Base-by-base conservation (phyloP, 2,888 invertebrate species). In the Perizoma affinitatum region DNA sequence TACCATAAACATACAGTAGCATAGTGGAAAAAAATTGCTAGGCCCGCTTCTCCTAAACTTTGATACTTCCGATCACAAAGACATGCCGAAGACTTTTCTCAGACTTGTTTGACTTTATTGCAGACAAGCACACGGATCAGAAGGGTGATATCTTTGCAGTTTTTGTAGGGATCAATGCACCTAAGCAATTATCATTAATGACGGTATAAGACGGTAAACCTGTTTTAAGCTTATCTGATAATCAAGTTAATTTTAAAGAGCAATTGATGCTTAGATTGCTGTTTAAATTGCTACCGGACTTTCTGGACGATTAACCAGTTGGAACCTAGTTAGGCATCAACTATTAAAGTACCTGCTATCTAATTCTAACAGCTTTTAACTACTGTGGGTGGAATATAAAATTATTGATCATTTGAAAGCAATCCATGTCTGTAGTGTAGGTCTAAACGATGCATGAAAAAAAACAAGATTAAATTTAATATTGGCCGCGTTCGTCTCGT, bases 241-340 rank as follows among this genome's bases (percentile, higher is more conserved):
- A 62, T 62, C 47, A 58, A 51, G 62, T 43, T 52, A 54, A 51
- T 54, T 55, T 54, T 52, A 54, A 58, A 54, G 35, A 41, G 55
- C 38, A 38, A 38, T 57, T 49, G 57, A 7, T 40, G 51, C 55
- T 43, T 44, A 54, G 56, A 55, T 49, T n/a, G 50, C 57, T 34
- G 9, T 34, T 36, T 56, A 45, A 47, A 40, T 34, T 53, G 41
- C 51, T 10, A 22, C 7, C 22, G 44, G 44, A 42, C 40, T 48
- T 43, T 42, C 50, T 9, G 7, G 52, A 11, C 11, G 38, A 63
- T 59, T 60, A 57, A 57, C 59, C 44, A 51, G 63, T 60, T 60
- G 36, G 43, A 35, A 42, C 9, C 42, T 42, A 9, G 42, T 42
- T 42, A 42, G 9, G 42, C n/a, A n/a, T 42, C 42, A n/a, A 42